Percentiles rank a stretch among this genome's conserved stretches.
These are phyloP conservation scores for Ammodytes marinus DNA, from an alignment of 2,113 vertebrate genomes.

Conservation along the genomic window DNA sequence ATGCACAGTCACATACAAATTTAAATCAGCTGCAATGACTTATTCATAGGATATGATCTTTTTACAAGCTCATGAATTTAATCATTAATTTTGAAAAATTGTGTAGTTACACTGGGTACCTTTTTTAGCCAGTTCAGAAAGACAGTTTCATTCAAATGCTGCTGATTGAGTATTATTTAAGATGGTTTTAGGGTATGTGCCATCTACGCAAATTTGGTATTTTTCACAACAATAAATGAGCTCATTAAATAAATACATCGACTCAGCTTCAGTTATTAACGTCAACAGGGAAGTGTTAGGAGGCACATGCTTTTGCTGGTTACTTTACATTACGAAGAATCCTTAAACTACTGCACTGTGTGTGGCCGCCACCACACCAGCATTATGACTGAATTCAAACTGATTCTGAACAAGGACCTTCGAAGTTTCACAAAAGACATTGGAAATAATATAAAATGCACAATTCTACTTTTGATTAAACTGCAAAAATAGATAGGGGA, in stretches of 20 bases:
- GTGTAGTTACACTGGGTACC: not conserved
- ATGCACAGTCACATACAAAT: not conserved
- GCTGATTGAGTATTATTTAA: constrained; percentile 1
- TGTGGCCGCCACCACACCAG: not conserved
- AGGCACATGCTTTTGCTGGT: not conserved
- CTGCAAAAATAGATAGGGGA: constrained; percentile 48
- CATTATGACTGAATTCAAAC: not conserved
- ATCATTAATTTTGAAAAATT: not conserved
- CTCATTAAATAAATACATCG: constrained; percentile 8
- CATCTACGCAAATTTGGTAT: not conserved
- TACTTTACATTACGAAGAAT: not conserved
- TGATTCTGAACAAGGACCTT: not conserved
- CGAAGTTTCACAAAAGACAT: constrained; percentile 8
- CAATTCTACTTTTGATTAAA: constrained; percentile 24
- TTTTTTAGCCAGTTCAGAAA: not conserved
- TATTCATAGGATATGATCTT: not conserved
- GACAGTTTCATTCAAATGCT: not conserved
- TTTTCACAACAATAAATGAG: constrained; percentile 8
- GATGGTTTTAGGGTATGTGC: not conserved
- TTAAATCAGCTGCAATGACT: not conserved
- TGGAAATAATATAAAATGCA: constrained; percentile 13
- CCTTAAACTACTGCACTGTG: not conserved
- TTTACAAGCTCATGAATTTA: not conserved
- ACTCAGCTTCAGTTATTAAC: constrained; percentile 4
- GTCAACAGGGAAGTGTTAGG: not conserved